phyloP scores from a whole-genome alignment of 2,797 vertebrate species.

The Delichon dasypus region DNA sequence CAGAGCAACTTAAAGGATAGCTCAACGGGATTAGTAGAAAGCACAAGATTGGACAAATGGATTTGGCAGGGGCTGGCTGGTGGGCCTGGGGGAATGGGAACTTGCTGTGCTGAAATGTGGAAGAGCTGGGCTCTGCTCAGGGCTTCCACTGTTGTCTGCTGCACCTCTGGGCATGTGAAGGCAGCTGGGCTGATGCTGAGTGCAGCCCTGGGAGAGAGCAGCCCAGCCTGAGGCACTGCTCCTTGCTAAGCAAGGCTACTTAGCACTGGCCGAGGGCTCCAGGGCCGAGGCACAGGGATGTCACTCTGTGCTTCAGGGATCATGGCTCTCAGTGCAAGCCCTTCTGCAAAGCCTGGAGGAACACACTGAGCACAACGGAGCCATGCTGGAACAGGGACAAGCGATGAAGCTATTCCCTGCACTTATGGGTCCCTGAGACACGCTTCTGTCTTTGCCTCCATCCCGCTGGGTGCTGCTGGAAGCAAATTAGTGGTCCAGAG shows the following conservation, averaged over 20 bases:
- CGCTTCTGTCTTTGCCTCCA: neutral
- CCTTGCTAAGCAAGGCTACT: neutral
- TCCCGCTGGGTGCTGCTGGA: neutral
- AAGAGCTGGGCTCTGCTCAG: neutral
- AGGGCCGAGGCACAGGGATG: neutral
- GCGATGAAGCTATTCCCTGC: neutral
- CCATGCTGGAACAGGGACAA: neutral
- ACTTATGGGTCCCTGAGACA: neutral
- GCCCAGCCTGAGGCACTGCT: neutral
- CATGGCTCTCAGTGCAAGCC: neutral
- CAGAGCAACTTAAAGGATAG: slow-evolving; percentile 58
- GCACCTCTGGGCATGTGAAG: neutral
- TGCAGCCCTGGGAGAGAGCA: neutral
- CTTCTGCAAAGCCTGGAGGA: neutral
- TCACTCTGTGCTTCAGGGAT: neutral
- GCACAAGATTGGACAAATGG: slow-evolving; percentile 49
- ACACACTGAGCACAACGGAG: accelerated
- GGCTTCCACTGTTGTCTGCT: neutral
- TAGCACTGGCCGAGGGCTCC: neutral
- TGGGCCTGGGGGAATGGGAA: slow-evolving; percentile 36
- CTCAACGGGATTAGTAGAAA: slow-evolving; percentile 61
- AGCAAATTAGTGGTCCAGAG: neutral
- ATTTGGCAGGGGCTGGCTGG: slow-evolving; percentile 64
- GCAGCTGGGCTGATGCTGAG: slow-evolving; percentile 9
- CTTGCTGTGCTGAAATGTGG: neutral